Evolutionary conservation across 2,113 vertebrate species (phyloP).

Genomic region (Calidris pygmaea): DNA sequence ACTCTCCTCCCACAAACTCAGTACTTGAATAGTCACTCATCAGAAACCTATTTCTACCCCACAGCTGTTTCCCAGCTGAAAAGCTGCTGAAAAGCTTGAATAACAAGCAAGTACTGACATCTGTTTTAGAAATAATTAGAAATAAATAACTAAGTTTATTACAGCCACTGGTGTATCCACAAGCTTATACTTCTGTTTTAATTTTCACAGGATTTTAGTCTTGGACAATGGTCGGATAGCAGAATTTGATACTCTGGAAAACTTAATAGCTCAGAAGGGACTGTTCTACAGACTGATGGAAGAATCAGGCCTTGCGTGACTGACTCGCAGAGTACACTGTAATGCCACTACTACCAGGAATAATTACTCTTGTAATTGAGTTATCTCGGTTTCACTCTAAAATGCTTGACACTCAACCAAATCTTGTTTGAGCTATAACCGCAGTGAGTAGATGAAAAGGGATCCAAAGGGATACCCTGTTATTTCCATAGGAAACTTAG

Average conservation of each 20-base stretch:
- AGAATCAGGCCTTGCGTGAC: conserved; percentile 86
- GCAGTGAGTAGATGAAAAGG: neutral
- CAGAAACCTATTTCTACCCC: neutral
- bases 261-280: conserved; percentile 84
- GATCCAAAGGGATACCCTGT: neutral
- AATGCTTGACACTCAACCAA: neutral
- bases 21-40: neutral
- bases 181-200: neutral
- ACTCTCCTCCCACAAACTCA: neutral
- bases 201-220: conserved; percentile 85
- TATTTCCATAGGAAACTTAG: neutral
- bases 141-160: neutral
- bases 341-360: neutral
- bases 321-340: neutral
- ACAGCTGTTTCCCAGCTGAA: neutral
- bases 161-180: neutral
- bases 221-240: conserved; percentile 88
- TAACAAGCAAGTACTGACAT: neutral
- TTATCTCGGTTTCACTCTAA: neutral
- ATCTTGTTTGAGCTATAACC: neutral
- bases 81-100: neutral
- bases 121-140: neutral
- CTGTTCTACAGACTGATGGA: conserved; percentile 89
- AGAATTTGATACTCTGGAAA: conserved; percentile 87
- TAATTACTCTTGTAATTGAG: conserved; percentile 21